Conservation (phyloP, 2,113 vertebrate species). For the Sterna hirundo region DNA sequence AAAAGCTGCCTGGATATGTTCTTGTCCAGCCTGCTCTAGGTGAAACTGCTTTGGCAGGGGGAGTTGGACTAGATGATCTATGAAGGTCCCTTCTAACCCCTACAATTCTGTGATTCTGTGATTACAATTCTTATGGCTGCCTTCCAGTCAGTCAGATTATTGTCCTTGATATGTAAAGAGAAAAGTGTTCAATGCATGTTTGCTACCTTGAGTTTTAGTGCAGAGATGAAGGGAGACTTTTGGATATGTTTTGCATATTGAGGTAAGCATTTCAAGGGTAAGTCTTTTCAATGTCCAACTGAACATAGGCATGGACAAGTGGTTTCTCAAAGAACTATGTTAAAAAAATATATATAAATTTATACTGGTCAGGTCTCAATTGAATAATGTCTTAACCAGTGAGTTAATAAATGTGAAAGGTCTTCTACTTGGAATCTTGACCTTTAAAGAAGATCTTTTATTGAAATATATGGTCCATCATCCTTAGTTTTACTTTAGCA, state of each 20-base stretch:
- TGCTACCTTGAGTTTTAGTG: background rate
- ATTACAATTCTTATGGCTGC: background rate
- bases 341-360: background rate
- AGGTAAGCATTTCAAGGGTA: background rate
- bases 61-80: no score
- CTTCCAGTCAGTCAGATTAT: background rate
- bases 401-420: background rate
- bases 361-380: background rate
- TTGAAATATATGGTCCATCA: background rate
- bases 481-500: background rate
- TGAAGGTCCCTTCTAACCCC: no score
- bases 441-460: background rate
- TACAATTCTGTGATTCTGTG: no score
- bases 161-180: background rate
- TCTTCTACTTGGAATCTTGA: background rate
- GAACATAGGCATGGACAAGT: background rate
- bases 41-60: no score
- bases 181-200: background rate
- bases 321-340: background rate
- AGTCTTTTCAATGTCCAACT: background rate
- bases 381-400: background rate
- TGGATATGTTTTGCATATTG: background rate
- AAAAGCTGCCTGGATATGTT: no score
- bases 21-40: no score
- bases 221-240: background rate